Evolutionary conservation across 2,888 invertebrate species (phyloP).

Genomic region (Ochropleura leucogaster): DNA sequence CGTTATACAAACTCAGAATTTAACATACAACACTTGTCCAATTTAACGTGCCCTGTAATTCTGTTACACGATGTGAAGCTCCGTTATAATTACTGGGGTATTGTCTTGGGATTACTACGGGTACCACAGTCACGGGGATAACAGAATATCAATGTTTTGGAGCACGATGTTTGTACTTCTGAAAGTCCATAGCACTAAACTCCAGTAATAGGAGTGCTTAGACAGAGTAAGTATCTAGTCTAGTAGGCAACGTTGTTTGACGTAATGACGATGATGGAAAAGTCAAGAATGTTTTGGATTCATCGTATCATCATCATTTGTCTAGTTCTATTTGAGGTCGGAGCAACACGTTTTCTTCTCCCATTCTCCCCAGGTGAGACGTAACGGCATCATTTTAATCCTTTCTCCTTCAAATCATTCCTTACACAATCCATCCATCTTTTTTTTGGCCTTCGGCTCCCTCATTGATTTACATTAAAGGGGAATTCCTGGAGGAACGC

Average conservation of each 20-base stretch:
- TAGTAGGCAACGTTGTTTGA: too few relatives aligned
- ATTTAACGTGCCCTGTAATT: constrained; percentile 42
- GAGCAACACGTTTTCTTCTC: too few relatives aligned
- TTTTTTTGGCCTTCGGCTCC: too few relatives aligned
- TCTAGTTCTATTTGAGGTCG: too few relatives aligned
- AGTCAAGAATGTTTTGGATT: not conserved
- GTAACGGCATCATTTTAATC: too few relatives aligned
- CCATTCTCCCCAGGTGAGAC: too few relatives aligned
- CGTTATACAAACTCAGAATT: constrained; percentile 1
- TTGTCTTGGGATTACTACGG: constrained; percentile 56
- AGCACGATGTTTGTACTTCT: too few relatives aligned
- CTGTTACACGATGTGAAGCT: constrained; percentile 29
- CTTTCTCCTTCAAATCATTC: too few relatives aligned
- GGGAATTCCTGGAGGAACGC: too few relatives aligned
- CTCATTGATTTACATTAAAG: too few relatives aligned
- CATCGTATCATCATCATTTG: not conserved
- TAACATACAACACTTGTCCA: constrained; percentile 25
- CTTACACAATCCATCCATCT: too few relatives aligned
- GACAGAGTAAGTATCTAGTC: too few relatives aligned
- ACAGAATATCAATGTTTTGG: constrained; percentile 24
- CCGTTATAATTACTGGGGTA: constrained; percentile 57
- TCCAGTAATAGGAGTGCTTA: not conserved
- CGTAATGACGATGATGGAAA: not conserved
- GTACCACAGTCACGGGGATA: constrained; percentile 9
- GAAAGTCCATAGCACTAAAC: not conserved